phyloP scores from a whole-genome alignment of 2,888 invertebrate species.

The Octonoba sinensis region DNA sequence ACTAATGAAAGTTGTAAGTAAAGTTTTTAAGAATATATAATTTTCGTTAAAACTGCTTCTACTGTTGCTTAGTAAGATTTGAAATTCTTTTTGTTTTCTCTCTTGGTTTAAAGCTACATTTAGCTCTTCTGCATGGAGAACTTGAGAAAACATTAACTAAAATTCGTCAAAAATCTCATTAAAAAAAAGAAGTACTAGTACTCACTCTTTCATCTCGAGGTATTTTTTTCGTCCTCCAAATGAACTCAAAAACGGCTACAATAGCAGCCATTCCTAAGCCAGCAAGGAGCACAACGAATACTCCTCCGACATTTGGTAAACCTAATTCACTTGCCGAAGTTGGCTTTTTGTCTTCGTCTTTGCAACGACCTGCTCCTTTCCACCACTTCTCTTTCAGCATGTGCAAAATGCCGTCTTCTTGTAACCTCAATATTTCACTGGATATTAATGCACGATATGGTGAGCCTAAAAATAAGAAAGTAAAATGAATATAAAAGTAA shows the following conservation, averaged over 20 bases:
- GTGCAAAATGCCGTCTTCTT: slow-evolving; percentile 92
- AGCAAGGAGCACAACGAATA: slow-evolving; percentile 93
- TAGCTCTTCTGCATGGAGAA: too few relatives aligned
- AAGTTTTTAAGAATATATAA: too few relatives aligned
- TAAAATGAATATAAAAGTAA: neutral
- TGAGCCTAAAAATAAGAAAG: slow-evolving; percentile 78
- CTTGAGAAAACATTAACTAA: too few relatives aligned
- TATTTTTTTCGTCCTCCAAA: slow-evolving; percentile 94
- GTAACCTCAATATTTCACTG: slow-evolving; percentile 92
- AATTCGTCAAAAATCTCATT: too few relatives aligned
- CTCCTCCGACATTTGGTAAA: slow-evolving; percentile 94
- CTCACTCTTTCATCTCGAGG: slow-evolving; percentile 91
- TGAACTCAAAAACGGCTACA: slow-evolving; percentile 94
- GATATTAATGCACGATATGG: slow-evolving; percentile 94
- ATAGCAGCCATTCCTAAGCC: slow-evolving; percentile 93
- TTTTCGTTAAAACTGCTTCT: too few relatives aligned
- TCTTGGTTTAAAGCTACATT: too few relatives aligned
- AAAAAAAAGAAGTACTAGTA: neutral
- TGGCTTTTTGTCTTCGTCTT: slow-evolving; percentile 65
- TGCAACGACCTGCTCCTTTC: slow-evolving; percentile 82
- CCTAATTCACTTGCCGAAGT: slow-evolving; percentile 77
- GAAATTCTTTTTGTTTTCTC: too few relatives aligned
- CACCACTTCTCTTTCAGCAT: slow-evolving; percentile 88
- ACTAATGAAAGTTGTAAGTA: too few relatives aligned
- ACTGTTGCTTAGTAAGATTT: too few relatives aligned